Conservation (phyloP, 2,888 invertebrate species). For the Arge pagana region DNA sequence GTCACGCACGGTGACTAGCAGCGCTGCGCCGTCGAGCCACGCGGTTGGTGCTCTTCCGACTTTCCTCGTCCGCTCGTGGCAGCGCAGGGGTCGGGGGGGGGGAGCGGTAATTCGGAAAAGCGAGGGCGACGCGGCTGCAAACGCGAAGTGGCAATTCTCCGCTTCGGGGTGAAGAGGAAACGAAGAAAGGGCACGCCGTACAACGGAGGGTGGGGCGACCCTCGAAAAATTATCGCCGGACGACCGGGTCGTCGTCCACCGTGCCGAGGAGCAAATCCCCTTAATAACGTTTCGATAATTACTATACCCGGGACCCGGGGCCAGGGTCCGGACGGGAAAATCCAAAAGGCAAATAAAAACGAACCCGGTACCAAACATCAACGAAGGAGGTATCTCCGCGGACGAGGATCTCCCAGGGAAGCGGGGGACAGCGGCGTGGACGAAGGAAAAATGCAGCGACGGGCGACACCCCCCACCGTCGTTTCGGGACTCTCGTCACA, state of each 20-base stretch:
- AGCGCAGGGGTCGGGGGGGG: too few species aligned
- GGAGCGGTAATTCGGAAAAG: too few species aligned
- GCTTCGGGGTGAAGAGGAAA: background rate
- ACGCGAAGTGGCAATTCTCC: background rate
- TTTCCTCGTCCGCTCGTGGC: too few species aligned
- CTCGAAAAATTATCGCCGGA: constrained; percentile 20
- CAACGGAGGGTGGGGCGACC: background rate
- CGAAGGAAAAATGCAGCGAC: background rate
- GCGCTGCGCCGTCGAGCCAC: background rate
- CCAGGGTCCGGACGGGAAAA: too few species aligned
- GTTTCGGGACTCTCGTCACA: too few species aligned
- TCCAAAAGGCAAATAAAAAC: too few species aligned
- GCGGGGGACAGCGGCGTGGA: background rate
- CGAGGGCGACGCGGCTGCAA: background rate
- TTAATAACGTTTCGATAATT: constrained; percentile 47
- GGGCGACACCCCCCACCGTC: background rate
- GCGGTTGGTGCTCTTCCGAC: too few species aligned
- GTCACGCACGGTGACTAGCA: constrained; percentile 8
- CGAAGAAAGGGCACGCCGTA: background rate
- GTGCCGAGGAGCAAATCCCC: constrained; percentile 38
- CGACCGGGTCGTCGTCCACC: constrained; percentile 14
- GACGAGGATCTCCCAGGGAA: too few species aligned
- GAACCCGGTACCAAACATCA: too few species aligned
- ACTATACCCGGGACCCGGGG: too few species aligned
- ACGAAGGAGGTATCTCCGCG: too few species aligned